These are phyloP conservation scores for Morelia viridis DNA, from an alignment of 2,797 vertebrate genomes.

Conservation along the genomic window DNA sequence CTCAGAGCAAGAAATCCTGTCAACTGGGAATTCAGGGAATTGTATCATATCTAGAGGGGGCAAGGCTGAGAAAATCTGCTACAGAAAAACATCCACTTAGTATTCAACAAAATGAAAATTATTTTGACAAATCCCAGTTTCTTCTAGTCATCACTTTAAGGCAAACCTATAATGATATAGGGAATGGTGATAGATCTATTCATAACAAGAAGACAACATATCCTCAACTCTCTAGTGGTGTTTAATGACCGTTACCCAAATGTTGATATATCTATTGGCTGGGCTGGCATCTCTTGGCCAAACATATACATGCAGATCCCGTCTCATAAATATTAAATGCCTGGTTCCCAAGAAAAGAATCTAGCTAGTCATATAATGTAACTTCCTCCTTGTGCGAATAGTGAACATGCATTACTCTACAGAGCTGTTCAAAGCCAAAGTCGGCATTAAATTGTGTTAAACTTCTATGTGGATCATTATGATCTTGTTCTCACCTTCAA, in stretches of 20 bases:
- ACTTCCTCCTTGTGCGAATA: not conserved
- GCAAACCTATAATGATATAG: not conserved
- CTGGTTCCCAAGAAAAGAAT: too few relatives aligned
- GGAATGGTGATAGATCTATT: not conserved
- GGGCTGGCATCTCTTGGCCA: not conserved
- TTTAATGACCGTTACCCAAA: not conserved
- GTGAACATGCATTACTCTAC: not conserved
- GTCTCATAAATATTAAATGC: not conserved
- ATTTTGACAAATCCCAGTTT: not conserved
- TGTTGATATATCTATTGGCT: not conserved
- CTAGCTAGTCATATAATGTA: not conserved
- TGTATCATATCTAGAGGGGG: not conserved
- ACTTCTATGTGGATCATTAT: not conserved
- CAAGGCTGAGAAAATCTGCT: not conserved
- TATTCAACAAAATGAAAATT: not conserved
- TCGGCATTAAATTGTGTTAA: not conserved
- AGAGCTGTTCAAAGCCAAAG: not conserved
- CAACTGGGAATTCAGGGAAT: not conserved
- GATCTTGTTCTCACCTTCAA: not conserved
- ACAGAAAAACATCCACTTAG: not conserved
- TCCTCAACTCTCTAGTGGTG: not conserved
- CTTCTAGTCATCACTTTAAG: not conserved
- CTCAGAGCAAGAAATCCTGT: not conserved
- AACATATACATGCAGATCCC: not conserved
- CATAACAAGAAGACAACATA: not conserved